phyloP scores from a whole-genome alignment of 2,888 invertebrate species.

The Harpalus rufipes region DNA sequence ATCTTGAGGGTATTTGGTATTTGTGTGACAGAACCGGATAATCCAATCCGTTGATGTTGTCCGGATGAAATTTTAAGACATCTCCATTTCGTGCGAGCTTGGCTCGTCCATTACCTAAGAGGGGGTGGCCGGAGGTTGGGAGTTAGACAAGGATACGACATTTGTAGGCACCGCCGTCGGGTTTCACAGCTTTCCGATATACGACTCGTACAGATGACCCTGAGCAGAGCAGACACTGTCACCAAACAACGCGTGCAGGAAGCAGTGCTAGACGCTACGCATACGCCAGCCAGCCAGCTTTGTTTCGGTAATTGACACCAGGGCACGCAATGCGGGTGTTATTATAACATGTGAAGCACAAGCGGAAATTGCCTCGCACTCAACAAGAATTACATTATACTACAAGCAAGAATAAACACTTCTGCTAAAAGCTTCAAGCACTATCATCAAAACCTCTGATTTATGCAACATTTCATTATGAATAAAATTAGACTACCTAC shows the following conservation, averaged over 20 bases:
- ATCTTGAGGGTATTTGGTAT: not conserved
- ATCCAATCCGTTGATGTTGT: not conserved
- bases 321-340: conserved; percentile 14
- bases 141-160: conserved; percentile 66
- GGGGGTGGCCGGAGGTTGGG: conserved; percentile 26
- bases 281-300: conserved; percentile 26
- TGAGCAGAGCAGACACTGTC: conserved; percentile 58
- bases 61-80: conserved; percentile 48
- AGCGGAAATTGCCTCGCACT: conserved; percentile 38
- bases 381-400: conserved; percentile 13
- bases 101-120: conserved; percentile 40
- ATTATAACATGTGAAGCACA: conserved; percentile 18
- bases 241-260: conserved; percentile 43
- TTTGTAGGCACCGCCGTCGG: conserved; percentile 66
- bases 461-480: not conserved
- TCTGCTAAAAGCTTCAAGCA: conserved; percentile 12
- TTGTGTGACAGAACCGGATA: conserved; percentile 12
- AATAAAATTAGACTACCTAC: no score
- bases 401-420: conserved; percentile 29
- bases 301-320: conserved; percentile 21
- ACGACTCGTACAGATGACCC: conserved; percentile 66
- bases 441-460: not conserved
- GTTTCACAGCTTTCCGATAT: conserved; percentile 67
- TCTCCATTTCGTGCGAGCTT: conserved; percentile 44
- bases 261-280: not conserved